Percentiles rank a stretch among this genome's conserved stretches.
Conservation (phyloP, 2,797 vertebrate genomes). For the Neopelma chrysocephalum region DNA sequence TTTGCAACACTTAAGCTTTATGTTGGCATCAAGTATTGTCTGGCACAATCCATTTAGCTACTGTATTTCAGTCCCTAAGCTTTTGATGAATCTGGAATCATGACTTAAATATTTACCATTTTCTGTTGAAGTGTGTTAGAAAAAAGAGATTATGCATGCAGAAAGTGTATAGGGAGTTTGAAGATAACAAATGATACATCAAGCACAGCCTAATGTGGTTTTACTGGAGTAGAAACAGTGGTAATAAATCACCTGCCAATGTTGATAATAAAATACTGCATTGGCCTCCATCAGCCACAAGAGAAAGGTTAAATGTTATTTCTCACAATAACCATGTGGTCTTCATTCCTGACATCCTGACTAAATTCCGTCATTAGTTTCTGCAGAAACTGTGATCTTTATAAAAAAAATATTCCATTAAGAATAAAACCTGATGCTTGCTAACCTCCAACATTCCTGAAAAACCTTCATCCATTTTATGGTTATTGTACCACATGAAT, state of each 20-base stretch:
- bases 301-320: constrained; percentile 82
- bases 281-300: constrained; percentile 76
- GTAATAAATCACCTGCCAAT: constrained; percentile 84
- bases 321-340: constrained; percentile 77
- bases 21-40: constrained; percentile 53
- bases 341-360: constrained; percentile 78
- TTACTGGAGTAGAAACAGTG: constrained; percentile 81
- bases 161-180: constrained; percentile 63
- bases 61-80: constrained; percentile 28
- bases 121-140: constrained; percentile 46
- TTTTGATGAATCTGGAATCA: constrained; percentile 69
- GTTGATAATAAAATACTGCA: constrained; percentile 81
- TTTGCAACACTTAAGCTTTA: constrained; percentile 40
- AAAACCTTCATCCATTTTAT: constrained; percentile 59
- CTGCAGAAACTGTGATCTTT: constrained; percentile 63
- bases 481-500: constrained; percentile 43
- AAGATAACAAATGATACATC: constrained; percentile 82
- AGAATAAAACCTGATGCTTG: constrained; percentile 35
- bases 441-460: constrained; percentile 46
- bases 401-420: constrained; percentile 30
- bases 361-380: constrained; percentile 76
- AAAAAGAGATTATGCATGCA: constrained; percentile 77
- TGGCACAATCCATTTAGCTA: constrained; percentile 56
- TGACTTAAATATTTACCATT: constrained; percentile 75
- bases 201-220: constrained; percentile 79